Base-by-base conservation (phyloP, 2,113 vertebrate genomes). In the Psittacula cyanocephala region DNA sequence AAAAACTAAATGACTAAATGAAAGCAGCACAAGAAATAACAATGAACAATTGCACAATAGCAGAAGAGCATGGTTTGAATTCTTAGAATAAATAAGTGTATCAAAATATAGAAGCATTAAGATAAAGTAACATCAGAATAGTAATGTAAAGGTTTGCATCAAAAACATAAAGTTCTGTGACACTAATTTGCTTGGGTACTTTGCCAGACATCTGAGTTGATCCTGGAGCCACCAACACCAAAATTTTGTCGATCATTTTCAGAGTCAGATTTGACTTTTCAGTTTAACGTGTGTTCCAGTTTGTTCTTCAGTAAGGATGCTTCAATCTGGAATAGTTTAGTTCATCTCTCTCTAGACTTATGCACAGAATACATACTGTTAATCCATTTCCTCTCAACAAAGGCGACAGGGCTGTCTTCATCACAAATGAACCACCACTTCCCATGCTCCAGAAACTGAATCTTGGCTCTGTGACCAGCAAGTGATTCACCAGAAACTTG, bases 401-500 rank as follows among this genome's bases (percentile, higher is more conserved):
- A 86, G 44, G 77, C 35, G 0, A 76, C 31, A 67, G 59, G 75
- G 18, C 35, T 92, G 68, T 86, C 85, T 94, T 84, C 63, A 52
- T 59, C 74, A 84, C 44, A 28, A 89, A 65, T 33, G 39, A 93
- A 24, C 67, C 82, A 55, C 85, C 87, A 77, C 71, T 92, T 95
- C 93, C 83, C 84, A 89, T 81, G 60, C 70, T 91, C 37, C 85
- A 93, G 64, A 93, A 81, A 44, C 67, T 14, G 3, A 75, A 65
- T 90, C 39, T 93, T 95, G 92, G 90, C 81, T 81, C 82, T 64
- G 68, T 89, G 91, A 95, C 74, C 52, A 75, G 69, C 93, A 87
- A 91, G 83, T 86, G 95, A 96, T 96, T 96, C 86, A 87, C 94
- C 95, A 97, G 94, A 95, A 93, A 64, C 72, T 94, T 96, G 94